Percentiles rank a stretch among this genome's conserved stretches.
Evolutionary conservation across 2,797 vertebrate species (phyloP).

Genomic region (Ctenosaura bakeri): DNA sequence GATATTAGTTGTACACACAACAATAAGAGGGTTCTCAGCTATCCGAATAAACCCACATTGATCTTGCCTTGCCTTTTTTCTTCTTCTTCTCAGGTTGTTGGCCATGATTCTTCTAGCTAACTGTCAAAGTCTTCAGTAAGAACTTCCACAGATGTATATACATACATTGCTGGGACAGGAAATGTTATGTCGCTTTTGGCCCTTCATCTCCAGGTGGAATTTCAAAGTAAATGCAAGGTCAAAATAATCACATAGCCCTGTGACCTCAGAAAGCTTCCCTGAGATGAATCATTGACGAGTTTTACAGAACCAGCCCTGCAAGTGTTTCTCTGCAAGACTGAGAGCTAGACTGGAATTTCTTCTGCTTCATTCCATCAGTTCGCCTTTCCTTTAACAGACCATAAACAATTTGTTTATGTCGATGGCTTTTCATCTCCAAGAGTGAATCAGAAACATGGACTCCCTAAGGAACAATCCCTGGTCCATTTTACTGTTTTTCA

Average conservation of each 20-base stretch:
- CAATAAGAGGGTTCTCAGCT: not conserved
- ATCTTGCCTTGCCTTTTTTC: not conserved
- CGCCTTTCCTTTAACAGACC: constrained; percentile 70
- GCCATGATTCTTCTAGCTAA: not conserved
- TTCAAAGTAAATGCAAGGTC: not conserved
- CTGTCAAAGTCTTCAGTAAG: not conserved
- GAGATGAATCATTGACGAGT: constrained; percentile 31
- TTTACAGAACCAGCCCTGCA: constrained; percentile 23
- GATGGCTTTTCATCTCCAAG: constrained; percentile 68
- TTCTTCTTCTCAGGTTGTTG: not conserved
- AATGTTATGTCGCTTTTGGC: not conserved
- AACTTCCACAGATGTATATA: not conserved
- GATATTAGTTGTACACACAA: not conserved
- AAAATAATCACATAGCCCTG: not conserved
- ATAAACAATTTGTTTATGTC: constrained; percentile 74
- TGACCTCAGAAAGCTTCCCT: not conserved
- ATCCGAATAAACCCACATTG: not conserved
- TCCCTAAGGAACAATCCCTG: constrained; percentile 66
- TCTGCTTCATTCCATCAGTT: constrained; percentile 62
- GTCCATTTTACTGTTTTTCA: constrained; percentile 55
- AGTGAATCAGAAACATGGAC: constrained; percentile 41
- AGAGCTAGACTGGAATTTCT: constrained; percentile 66
- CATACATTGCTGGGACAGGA: not conserved
- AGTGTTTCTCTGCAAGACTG: constrained; percentile 37
- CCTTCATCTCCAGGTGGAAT: not conserved